Base-by-base conservation (phyloP, 1,140 invertebrate genomes). In the Uloborus diversus region DNA sequence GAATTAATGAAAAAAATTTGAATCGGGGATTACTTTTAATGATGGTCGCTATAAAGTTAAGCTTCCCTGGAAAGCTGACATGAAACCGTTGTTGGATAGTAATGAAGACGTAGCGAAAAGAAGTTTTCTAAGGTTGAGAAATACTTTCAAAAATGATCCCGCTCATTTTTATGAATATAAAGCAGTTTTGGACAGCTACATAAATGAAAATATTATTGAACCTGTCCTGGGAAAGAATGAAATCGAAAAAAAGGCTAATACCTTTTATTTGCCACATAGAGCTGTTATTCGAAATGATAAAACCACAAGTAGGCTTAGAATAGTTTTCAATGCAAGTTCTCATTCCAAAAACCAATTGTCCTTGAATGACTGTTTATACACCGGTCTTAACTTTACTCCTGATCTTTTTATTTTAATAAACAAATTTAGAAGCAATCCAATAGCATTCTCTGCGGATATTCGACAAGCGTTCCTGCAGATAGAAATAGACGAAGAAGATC, bases 191-290 rank as follows among this genome's bases (percentile, higher is more conserved):
- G 11, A 57, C 9, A 23, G 23, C 23, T 25, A 57, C 9, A 9
- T 57, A 13, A 9, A 11, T n/a, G 25, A 57, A 57, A 25, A 25
- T 9, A 23, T 57, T 13, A 57, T 57, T 23, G 56, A 57, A 57
- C 14, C n/a, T n/a, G n/a, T n/a, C n/a, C n/a, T n/a, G n/a, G n/a
- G 56, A 25, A 23, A 13, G 23, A 23, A 13, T 23, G 7, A 57
- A 9, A 14, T 25, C 9, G 23, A 13, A 57, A 25, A 11, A 25
- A 25, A 9, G 9, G 56, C 9, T 9, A 7, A 7, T 13, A 23
- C 30, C 11, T 69, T 25, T 53, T 85, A 83, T 57, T 20, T 83
- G 9, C 83, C 83, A 30, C 84, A 85, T 69, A 82, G 83, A 11
- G 70, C 82, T 1, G 83, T 85, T 0, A 75, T 84, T 4, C 82